Evolutionary conservation across 2,888 invertebrate genomes (phyloP), one percentile per base, ranked within the genome.

Genomic region (Lepidochrysops patricia): DNA sequence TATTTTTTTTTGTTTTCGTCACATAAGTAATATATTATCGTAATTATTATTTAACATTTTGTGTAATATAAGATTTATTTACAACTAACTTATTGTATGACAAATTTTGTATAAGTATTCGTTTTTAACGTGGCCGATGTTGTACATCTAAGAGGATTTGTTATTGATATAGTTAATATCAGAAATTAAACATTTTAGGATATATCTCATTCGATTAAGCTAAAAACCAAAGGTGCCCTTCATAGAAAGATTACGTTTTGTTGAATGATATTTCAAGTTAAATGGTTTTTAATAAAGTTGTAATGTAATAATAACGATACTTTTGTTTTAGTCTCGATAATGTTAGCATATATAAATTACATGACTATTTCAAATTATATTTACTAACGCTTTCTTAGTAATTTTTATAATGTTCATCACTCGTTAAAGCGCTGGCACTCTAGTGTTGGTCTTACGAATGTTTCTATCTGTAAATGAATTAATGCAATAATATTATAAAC

Each of bases 221-320:
- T 93, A 92, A 91, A 94, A 94, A 94, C 94, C 94, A 94, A 94
- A 94, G 94, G 94, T 94, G 94, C 94, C 94, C 94, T 94, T 91
- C 91, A 90, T 88, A 89, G 84, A 87, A 86, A 82, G 83, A 87
- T 86, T 88, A 88, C 87, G 87, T 89, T 89, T 85, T 89, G 88
- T 89, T 89, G 81, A 82, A 82, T 82, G 81, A 86, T 87, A 84
- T 84, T 86, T 87, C 87, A 84, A 86, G 87, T 87, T 87, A 77
- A 86, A 85, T 87, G 79, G 82, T 86, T 86, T 80, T 84, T 79
- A 84, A 85, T 82, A 78, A 82, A 86, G 79, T 87, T 88, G 87
- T 87, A 83, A 54, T 81, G 76, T 84, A 85, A 84, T 84, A 71
- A 82, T 79, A 80, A 84, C 80, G 77, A 84, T 81, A 82, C 75